phyloP scores from a whole-genome alignment of 2,797 vertebrate genomes.

The Platyrinchus mystaceus region DNA sequence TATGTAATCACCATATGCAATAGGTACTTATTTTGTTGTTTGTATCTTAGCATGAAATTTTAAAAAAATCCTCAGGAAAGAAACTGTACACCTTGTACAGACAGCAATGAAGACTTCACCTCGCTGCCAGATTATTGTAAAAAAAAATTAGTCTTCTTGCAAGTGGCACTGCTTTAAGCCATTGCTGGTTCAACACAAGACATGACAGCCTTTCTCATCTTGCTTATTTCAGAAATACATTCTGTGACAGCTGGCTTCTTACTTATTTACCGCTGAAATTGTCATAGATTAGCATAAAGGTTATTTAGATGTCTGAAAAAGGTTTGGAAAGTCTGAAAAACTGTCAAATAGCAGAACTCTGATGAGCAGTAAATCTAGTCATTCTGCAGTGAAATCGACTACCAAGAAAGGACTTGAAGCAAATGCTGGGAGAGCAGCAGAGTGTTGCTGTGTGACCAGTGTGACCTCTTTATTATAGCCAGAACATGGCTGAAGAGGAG shows the following conservation, averaged over 20 bases:
- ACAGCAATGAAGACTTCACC: neutral
- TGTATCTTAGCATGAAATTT: neutral
- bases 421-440: neutral
- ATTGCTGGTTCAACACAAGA: neutral
- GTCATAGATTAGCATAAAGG: neutral
- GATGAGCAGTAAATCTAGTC: neutral
- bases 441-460: fast-evolving
- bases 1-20: neutral
- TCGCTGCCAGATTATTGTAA: neutral
- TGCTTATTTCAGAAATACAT: neutral
- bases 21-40: neutral
- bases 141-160: neutral
- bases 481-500: neutral
- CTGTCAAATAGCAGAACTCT: neutral
- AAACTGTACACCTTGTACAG: neutral
- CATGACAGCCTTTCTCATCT: neutral
- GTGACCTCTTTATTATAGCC: neutral
- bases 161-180: neutral
- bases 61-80: neutral
- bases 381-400: neutral
- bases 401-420: neutral
- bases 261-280: neutral
- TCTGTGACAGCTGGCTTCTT: neutral
- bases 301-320: neutral
- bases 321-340: neutral